Base-by-base conservation (phyloP, 2,113 vertebrate genomes). In the Nothobranchius kuhntae region DNA sequence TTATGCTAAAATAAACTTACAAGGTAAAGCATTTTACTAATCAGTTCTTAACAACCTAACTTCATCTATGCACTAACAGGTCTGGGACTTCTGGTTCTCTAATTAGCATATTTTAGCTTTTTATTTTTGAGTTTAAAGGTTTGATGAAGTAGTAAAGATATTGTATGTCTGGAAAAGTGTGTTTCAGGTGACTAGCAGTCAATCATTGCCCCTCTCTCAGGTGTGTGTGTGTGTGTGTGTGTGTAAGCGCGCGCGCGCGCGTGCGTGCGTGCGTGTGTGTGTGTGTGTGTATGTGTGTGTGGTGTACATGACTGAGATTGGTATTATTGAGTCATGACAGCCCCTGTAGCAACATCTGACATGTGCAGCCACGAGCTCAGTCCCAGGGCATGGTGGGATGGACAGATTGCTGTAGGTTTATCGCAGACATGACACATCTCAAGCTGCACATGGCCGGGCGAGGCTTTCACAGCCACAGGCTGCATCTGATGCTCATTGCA, bases 381-480 rank as follows among this genome's bases (percentile, higher is more conserved):
- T 78, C 78, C 65, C 64, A 81, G 82, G 78, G 79, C 78, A 71
- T 40, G 77, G 73, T 78, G 65, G 71, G 84, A 82, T 83, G 83
- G 86, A 89, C 67, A 9, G 79, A 88, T 87, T 81, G 80, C 75
- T 70, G 78, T 47, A 67, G 73, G 75, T 86, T 86, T 83, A 84
- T 87, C 86, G 71, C 75, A 78, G 66, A 86, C 66, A 61, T 86
- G 83, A 87, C 87, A 89, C 74, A 53, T 77, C 67, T 83, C 69
- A 73, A 79, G 74, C 78, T 61, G 57, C 77, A 60, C 63, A 36
- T 56, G 38, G 38, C 38, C 38, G 53, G 42, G 53, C 77, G 14
- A 55, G 63, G 40, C 66, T 60, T 55, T 54, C 51, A 40, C 38
- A 38, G 74, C 78, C 75, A 69, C 6, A 7, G 70, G 71, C 80